These are phyloP conservation scores for Gobiocypris rarus DNA, from an alignment of 2,113 vertebrate species.

Conservation along the genomic window DNA sequence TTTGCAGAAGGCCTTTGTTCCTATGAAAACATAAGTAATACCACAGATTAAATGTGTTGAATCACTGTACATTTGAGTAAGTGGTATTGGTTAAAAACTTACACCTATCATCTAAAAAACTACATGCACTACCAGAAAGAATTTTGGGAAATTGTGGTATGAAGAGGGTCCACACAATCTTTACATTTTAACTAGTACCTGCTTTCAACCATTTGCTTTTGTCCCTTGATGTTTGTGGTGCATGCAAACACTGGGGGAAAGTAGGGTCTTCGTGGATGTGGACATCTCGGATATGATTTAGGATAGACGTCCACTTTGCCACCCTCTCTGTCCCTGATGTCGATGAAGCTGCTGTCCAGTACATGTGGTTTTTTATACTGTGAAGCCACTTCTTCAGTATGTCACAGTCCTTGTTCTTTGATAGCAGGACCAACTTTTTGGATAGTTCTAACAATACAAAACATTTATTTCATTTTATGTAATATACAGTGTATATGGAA, in stretches of 20 bases:
- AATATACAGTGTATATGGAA: too few relatives aligned
- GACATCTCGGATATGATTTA: background rate
- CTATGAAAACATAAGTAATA: background rate
- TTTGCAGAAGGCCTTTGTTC: background rate
- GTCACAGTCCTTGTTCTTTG: background rate
- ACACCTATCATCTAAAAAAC: too few relatives aligned
- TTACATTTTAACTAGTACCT: background rate
- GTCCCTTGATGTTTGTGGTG: background rate
- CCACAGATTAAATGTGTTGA: background rate
- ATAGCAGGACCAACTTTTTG: background rate
- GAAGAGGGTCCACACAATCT: too few relatives aligned
- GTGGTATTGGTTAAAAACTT: too few relatives aligned
- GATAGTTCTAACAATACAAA: background rate
- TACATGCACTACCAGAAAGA: too few relatives aligned
- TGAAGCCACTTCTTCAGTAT: background rate
- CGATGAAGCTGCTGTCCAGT: background rate
- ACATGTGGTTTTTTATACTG: background rate
- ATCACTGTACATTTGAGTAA: background rate
- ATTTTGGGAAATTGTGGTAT: too few relatives aligned
- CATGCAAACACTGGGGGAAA: background rate
- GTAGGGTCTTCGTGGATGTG: background rate
- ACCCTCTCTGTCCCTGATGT: background rate
- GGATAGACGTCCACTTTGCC: background rate
- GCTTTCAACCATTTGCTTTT: background rate
- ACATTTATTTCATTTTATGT: background rate